Conservation (phyloP, 2,888 invertebrate species). For the Subacronicta megacephala region DNA sequence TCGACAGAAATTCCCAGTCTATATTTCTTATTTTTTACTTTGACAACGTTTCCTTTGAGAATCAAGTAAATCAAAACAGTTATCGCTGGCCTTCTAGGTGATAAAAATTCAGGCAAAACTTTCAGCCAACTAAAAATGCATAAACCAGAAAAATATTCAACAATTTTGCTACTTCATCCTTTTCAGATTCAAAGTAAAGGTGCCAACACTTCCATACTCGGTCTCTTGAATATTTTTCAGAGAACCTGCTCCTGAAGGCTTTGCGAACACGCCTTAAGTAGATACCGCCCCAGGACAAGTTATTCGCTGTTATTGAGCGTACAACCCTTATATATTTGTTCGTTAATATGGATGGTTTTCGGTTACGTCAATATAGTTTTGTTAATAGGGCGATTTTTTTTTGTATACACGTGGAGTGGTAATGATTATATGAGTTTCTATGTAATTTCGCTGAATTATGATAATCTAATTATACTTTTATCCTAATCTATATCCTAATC, state of each 20-base stretch:
- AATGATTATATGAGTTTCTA: too few relatives aligned
- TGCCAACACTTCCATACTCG: constrained; percentile 13
- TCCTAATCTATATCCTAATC: too few relatives aligned
- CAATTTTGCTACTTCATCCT: constrained; percentile 20
- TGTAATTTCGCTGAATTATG: too few relatives aligned
- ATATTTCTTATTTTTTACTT: too few relatives aligned
- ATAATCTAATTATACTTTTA: too few relatives aligned
- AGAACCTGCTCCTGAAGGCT: constrained; percentile 38
- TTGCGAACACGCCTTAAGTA: constrained; percentile 41
- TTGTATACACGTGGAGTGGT: constrained; percentile 4
- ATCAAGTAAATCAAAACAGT: background rate
- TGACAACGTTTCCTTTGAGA: background rate
- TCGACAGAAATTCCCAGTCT: too few relatives aligned
- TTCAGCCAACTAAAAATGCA: constrained; percentile 5
- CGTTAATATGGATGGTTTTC: constrained; percentile 9
- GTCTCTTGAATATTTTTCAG: constrained; percentile 44
- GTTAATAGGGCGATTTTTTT: background rate
- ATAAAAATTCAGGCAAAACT: constrained; percentile 10
- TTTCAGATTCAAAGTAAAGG: constrained; percentile 40
- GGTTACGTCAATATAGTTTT: too few relatives aligned
- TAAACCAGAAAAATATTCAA: constrained; percentile 39
- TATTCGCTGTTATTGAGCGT: constrained; percentile 53
- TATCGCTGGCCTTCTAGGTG: background rate
- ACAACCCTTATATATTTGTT: constrained; percentile 16
- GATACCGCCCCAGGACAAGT: constrained; percentile 53